These are phyloP conservation scores for Heterodera filipjevi DNA, from an alignment of 2,888 invertebrate species.

Conservation along the genomic window DNA sequence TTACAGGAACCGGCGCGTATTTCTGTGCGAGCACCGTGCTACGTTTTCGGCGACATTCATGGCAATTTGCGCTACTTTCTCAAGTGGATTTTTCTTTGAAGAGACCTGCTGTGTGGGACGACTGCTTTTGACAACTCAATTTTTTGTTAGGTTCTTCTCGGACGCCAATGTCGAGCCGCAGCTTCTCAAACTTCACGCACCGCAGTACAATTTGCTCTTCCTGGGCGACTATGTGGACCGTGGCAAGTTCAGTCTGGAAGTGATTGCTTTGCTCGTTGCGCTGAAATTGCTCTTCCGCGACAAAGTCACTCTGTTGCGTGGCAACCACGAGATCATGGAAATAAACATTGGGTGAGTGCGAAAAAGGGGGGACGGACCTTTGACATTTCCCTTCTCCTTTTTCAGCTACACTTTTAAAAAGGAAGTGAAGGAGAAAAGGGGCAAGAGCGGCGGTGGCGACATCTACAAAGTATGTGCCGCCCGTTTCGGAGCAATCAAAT, in stretches of 20 bases:
- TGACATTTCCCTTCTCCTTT: neutral
- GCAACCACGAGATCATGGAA: slow-evolving; percentile 25
- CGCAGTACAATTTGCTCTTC: neutral
- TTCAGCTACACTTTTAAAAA: slow-evolving; percentile 9
- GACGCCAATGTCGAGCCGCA: neutral
- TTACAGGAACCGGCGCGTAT: neutral
- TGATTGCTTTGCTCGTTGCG: slow-evolving; percentile 19
- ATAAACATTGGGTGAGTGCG: slow-evolving; percentile 8
- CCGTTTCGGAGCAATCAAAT: neutral
- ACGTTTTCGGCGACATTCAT: neutral
- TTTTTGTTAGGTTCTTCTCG: neutral
- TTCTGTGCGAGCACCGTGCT: neutral
- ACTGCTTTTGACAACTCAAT: neutral
- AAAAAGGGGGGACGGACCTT: neutral
- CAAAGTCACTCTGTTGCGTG: slow-evolving; percentile 27
- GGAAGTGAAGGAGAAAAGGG: slow-evolving; percentile 7
- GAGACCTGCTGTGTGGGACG: too few species aligned
- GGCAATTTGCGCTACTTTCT: neutral
- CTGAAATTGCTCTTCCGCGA: slow-evolving; percentile 22
- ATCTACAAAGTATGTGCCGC: neutral
- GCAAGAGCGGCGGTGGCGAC: neutral
- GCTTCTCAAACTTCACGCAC: neutral
- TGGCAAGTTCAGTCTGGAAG: slow-evolving; percentile 21
- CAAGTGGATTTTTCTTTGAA: neutral
- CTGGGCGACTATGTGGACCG: slow-evolving; percentile 31